Evolutionary conservation across 2,797 vertebrate genomes (phyloP).

Genomic region (Propithecus perrieri): DNA sequence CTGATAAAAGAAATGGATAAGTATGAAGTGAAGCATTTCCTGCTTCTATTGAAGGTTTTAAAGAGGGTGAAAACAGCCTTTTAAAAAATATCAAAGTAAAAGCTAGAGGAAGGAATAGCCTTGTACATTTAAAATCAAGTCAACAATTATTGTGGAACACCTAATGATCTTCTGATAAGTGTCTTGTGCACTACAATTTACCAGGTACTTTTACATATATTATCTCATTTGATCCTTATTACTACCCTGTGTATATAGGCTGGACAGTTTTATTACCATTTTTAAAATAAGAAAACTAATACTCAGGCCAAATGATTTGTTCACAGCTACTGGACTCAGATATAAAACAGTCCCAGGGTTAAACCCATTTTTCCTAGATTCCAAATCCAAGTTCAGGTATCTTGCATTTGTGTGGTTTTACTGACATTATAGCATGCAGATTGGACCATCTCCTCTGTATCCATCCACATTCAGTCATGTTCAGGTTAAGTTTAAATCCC

Average conservation of each 20-base stretch:
- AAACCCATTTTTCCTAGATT: neutral
- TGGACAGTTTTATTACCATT: neutral
- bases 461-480: neutral
- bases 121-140: conserved; percentile 42
- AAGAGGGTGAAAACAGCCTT: conserved; percentile 58
- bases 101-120: conserved; percentile 27
- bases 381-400: neutral
- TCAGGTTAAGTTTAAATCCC: neutral
- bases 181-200: neutral
- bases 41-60: conserved; percentile 52
- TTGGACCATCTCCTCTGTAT: neutral
- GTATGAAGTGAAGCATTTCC: conserved; percentile 59
- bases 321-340: neutral
- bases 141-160: neutral
- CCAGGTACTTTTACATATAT: neutral
- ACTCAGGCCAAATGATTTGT: neutral
- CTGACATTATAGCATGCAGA: neutral
- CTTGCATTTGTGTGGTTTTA: neutral
- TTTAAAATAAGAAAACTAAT: neutral
- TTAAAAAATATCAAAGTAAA: conserved; percentile 70
- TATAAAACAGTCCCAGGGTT: neutral
- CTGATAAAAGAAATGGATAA: conserved; percentile 70
- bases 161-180: neutral
- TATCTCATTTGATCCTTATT: neutral
- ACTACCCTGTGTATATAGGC: neutral